phyloP scores from a whole-genome alignment of 2,113 vertebrate species.

The Channa maculata region DNA sequence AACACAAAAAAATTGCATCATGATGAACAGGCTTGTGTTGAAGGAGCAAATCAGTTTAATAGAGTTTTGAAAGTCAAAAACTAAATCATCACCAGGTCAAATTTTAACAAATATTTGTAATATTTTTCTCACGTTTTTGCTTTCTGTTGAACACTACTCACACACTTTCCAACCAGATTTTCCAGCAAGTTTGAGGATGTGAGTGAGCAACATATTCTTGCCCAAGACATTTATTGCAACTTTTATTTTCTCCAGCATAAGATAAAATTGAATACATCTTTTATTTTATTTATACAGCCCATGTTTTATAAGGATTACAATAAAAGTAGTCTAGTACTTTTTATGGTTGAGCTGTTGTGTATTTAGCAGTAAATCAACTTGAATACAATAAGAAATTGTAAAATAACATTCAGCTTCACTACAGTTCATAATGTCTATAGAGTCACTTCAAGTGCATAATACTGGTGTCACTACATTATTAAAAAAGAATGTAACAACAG shows the following conservation, averaged over 20 bases:
- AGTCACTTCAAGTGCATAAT: constrained; percentile 75
- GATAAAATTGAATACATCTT: constrained; percentile 58
- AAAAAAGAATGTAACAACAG: constrained; percentile 30
- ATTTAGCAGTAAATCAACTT: constrained; percentile 31
- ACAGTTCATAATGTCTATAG: constrained; percentile 68
- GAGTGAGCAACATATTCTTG: constrained; percentile 13
- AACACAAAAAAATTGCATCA: no score
- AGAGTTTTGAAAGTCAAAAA: no score
- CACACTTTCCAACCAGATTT: neutral
- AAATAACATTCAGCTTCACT: constrained; percentile 72
- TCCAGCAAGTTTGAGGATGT: neutral
- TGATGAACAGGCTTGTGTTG: no score
- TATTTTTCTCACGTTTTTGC: no score
- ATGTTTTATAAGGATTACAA: constrained; percentile 46
- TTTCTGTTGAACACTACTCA: no score
- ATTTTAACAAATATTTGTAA: no score
- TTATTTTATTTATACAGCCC: constrained; percentile 56
- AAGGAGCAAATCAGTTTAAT: no score
- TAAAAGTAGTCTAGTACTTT: constrained; percentile 44
- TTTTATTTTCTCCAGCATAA: constrained; percentile 69
- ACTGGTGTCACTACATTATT: constrained; percentile 56
- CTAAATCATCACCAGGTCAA: no score
- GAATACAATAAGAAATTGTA: constrained; percentile 52
- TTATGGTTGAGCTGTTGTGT: constrained; percentile 40
- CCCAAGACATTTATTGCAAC: constrained; percentile 70